These are phyloP conservation scores for Peucedramus taeniatus DNA, from an alignment of 2,113 vertebrate genomes.

Conservation along the genomic window DNA sequence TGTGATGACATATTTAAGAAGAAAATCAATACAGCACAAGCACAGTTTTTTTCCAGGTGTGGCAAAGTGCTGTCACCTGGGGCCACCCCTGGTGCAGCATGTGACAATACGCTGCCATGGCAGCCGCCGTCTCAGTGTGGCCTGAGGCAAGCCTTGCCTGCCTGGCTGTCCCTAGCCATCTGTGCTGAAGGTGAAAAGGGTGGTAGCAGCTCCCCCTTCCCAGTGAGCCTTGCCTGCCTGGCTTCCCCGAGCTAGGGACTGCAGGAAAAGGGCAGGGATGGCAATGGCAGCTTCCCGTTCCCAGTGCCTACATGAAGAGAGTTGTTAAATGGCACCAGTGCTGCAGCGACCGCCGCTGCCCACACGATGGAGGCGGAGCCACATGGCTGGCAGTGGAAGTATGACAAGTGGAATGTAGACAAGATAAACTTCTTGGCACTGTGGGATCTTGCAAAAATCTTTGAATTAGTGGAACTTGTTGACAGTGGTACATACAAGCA, in stretches of 20 bases:
- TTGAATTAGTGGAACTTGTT: background rate
- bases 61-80: fast-evolving
- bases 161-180: fast-evolving
- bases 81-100: too few species aligned
- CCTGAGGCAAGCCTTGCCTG: fast-evolving
- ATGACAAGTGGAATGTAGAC: background rate
- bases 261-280: background rate
- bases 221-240: background rate
- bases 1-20: background rate
- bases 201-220: background rate
- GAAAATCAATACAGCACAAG: background rate
- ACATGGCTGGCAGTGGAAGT: background rate
- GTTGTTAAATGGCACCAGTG: fast-evolving
- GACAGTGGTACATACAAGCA: too few species aligned
- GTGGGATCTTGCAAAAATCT: background rate
- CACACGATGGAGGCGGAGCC: fast-evolving
- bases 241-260: too few species aligned
- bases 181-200: background rate
- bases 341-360: fast-evolving
- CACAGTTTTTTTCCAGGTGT: background rate
- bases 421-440: too few species aligned
- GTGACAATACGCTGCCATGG: fast-evolving
- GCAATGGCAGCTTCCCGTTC: too few species aligned
- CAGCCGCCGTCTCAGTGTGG: fast-evolving
- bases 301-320: too few species aligned